Percentiles rank a stretch among this genome's conserved stretches.
phyloP scores from a whole-genome alignment of 2,113 vertebrate species.

The Hepsetus odoe region DNA sequence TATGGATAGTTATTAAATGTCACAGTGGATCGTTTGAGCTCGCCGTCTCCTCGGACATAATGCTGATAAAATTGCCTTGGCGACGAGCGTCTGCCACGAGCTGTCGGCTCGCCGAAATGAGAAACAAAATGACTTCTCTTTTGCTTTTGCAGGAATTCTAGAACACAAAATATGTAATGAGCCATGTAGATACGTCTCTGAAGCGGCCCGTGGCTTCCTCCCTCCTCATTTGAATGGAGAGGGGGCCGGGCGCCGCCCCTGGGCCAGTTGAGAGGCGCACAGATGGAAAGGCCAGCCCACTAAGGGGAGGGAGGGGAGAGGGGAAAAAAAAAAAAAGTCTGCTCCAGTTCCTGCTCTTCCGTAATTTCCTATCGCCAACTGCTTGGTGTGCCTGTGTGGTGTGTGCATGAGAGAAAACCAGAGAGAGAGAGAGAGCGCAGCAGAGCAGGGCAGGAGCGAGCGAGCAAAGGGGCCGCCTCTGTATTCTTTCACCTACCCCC shows the following conservation, averaged over 20 bases:
- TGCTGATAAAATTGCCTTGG: constrained; percentile 22
- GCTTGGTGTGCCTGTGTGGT: constrained; percentile 69
- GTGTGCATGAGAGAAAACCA: constrained; percentile 61
- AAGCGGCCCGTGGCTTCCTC: constrained; percentile 69
- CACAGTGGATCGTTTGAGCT: constrained; percentile 17
- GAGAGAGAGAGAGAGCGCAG: constrained; percentile 61
- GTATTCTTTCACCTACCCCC: constrained; percentile 83
- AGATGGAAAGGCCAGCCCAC: constrained; percentile 80
- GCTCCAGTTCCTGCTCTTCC: constrained; percentile 76
- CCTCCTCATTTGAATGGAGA: constrained; percentile 75
- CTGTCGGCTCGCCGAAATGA: constrained; percentile 8
- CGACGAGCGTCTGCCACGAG: neutral
- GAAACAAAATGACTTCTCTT: constrained; percentile 13
- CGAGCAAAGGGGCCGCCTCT: constrained; percentile 72
- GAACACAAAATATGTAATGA: constrained; percentile 58
- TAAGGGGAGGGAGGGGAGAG: constrained; percentile 66
- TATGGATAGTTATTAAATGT: constrained; percentile 20
- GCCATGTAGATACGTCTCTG: constrained; percentile 59
- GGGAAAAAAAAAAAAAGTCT: constrained; percentile 69
- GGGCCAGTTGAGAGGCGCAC: constrained; percentile 78
- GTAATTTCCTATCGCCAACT: constrained; percentile 84
- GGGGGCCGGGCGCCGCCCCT: constrained; percentile 73
- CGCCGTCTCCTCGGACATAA: constrained; percentile 30
- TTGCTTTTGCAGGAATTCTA: constrained; percentile 36
- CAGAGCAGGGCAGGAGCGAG: constrained; percentile 52